These are phyloP conservation scores for Chloropsis hardwickii DNA, from an alignment of 2,113 vertebrate species.

Conservation along the genomic window DNA sequence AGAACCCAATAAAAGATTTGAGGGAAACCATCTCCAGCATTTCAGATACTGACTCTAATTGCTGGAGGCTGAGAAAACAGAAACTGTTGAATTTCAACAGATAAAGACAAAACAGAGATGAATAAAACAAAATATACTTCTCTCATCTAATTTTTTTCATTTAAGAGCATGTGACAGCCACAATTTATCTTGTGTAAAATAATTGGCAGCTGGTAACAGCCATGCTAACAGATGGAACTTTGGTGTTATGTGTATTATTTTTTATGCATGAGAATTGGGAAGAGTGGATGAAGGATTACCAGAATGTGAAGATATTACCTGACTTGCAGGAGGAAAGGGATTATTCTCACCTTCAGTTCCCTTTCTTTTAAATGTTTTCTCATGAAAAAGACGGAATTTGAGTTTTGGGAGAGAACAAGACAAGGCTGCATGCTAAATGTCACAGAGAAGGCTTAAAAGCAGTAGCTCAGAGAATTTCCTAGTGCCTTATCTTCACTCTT, in stretches of 20 bases:
- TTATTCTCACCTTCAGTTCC: neutral
- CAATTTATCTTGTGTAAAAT: neutral
- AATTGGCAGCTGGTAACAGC: neutral
- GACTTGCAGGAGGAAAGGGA: neutral
- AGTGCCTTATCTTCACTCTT: neutral
- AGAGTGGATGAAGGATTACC: neutral
- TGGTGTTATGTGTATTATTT: neutral
- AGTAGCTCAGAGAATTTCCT: neutral
- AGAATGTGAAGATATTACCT: neutral
- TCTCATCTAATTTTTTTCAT: neutral
- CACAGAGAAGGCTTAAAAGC: neutral
- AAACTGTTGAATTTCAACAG: neutral
- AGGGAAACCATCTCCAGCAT: neutral
- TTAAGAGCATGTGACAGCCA: neutral
- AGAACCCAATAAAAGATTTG: neutral
- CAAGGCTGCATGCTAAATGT: neutral
- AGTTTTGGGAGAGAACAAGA: neutral
- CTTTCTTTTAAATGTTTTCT: neutral
- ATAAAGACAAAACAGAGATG: neutral
- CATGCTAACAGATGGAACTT: neutral
- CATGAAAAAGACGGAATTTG: neutral
- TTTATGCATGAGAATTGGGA: neutral
- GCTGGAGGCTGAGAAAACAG: neutral
- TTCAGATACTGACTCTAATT: neutral
- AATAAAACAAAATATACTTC: neutral